Evolutionary conservation across 1,140 invertebrate genomes (phyloP).

Genomic region (Papilio machaon): DNA sequence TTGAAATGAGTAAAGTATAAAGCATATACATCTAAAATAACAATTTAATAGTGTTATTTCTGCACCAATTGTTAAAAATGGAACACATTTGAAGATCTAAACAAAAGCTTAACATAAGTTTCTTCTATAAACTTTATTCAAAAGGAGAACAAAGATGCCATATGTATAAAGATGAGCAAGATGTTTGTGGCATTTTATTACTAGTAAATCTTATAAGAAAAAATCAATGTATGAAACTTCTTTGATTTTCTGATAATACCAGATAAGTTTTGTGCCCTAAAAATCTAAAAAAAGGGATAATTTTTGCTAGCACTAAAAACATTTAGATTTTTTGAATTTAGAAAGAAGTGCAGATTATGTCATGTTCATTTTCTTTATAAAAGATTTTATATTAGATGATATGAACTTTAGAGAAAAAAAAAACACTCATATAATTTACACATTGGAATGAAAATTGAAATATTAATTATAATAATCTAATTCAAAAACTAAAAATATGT

Average conservation of each 20-base stretch:
- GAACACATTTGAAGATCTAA: neutral
- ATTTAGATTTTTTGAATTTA: too few relatives aligned
- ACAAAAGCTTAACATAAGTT: neutral
- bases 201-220: neutral
- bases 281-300: neutral
- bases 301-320: too few relatives aligned
- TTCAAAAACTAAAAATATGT: neutral
- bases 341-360: too few relatives aligned
- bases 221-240: neutral
- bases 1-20: neutral
- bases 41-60: neutral
- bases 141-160: neutral
- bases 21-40: neutral
- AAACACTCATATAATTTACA: neutral
- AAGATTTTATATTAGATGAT: too few relatives aligned
- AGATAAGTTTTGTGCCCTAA: neutral
- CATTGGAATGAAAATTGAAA: constrained; percentile 30
- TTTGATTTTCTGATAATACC: neutral
- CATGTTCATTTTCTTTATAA: neutral
- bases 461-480: constrained; percentile 6
- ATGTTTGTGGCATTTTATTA: neutral
- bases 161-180: neutral
- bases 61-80: neutral
- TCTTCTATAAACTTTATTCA: neutral
- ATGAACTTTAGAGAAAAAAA: neutral